phyloP scores from a whole-genome alignment of 2,113 vertebrate species.

The Panthera tigris region DNA sequence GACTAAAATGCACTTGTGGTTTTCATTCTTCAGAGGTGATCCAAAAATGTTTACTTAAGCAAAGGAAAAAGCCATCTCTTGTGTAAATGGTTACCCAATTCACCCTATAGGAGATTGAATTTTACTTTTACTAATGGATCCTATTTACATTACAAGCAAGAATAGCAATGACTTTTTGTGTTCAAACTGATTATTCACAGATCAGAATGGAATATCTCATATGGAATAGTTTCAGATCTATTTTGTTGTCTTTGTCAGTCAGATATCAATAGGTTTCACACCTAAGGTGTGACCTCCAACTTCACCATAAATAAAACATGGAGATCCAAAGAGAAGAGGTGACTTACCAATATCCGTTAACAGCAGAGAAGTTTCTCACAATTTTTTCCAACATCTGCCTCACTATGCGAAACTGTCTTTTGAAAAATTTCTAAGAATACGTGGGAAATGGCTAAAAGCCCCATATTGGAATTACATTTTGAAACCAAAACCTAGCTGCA shows the following conservation, averaged over 20 bases:
- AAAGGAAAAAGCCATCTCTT: constrained; percentile 66
- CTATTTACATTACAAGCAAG: constrained; percentile 77
- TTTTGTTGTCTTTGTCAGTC: constrained; percentile 50
- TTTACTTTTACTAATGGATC: constrained; percentile 71
- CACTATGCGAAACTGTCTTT: background rate
- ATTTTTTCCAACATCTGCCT: background rate
- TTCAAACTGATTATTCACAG: constrained; percentile 60
- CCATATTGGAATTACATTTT: constrained; percentile 34
- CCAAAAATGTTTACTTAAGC: constrained; percentile 65
- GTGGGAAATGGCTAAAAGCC: constrained; percentile 50
- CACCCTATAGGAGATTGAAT: background rate
- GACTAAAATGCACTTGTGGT: constrained; percentile 47
- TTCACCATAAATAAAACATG: background rate
- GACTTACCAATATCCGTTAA: background rate
- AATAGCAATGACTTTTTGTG: constrained; percentile 49
- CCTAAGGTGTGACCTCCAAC: background rate
- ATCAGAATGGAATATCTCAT: constrained; percentile 30
- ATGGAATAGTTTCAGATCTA: constrained; percentile 26
- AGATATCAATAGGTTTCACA: background rate
- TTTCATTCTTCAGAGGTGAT: constrained; percentile 59
- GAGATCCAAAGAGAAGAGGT: background rate
- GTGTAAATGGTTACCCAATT: constrained; percentile 65
- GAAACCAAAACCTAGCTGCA: constrained; percentile 33
- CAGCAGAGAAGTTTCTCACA: background rate
- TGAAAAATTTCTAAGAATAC: constrained; percentile 38